phyloP scores from a whole-genome alignment of 1,140 invertebrate genomes.

The Drosophila pseudoananassae region DNA sequence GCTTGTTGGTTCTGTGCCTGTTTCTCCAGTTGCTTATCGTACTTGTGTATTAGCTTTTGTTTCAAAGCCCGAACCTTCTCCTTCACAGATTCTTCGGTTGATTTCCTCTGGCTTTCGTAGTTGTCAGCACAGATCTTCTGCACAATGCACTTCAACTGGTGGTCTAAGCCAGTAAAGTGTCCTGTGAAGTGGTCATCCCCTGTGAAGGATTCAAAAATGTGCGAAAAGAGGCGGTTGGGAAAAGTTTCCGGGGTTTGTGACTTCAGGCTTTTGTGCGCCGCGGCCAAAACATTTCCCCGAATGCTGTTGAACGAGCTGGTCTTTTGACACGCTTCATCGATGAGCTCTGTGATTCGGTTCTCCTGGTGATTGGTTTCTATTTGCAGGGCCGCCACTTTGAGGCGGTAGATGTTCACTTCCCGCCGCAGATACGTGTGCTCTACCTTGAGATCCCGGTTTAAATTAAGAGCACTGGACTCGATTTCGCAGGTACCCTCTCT shows the following conservation, averaged over 20 bases:
- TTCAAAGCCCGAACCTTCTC: conserved; percentile 22
- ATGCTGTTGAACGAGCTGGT: conserved; percentile 1
- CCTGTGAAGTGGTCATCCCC: conserved; percentile 31
- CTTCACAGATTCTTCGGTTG: background rate
- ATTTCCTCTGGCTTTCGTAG: conserved; percentile 12
- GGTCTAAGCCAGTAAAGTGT: conserved; percentile 40
- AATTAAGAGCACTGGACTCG: background rate
- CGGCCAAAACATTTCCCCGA: conserved; percentile 20
- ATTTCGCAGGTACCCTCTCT: background rate
- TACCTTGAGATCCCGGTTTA: conserved; percentile 1
- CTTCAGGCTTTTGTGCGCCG: conserved; percentile 17
- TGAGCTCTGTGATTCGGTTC: background rate
- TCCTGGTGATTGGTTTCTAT: conserved; percentile 37
- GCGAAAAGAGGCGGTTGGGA: conserved; percentile 35
- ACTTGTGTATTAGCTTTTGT: conserved; percentile 32
- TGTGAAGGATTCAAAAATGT: conserved; percentile 33
- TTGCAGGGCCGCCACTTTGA: conserved; percentile 29
- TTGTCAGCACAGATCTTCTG: conserved; percentile 2
- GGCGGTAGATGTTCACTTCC: conserved; percentile 20
- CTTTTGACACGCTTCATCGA: conserved; percentile 6
- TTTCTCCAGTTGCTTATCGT: conserved; percentile 23
- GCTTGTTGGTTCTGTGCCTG: conserved; percentile 4
- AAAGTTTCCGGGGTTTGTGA: conserved; percentile 33
- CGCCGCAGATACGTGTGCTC: conserved; percentile 9
- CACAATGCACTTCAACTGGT: conserved; percentile 35